Base-by-base conservation (phyloP, 2,797 vertebrate genomes). In the Limosa lapponica region DNA sequence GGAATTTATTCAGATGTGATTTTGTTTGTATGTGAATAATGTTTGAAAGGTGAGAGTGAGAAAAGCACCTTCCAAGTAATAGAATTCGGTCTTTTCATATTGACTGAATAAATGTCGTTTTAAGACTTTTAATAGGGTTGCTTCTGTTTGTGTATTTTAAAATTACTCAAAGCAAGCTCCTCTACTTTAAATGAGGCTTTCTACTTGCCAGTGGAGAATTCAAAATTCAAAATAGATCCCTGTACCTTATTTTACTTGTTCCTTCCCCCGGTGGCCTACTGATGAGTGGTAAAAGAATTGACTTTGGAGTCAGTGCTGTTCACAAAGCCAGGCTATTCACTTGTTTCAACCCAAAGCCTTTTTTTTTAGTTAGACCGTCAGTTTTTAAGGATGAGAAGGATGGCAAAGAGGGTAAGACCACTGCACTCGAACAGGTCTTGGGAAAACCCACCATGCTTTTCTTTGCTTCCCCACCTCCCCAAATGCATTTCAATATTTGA, bases 1-100 rank as follows among this genome's bases (percentile, higher is more conserved):
- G 78, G 58, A 90, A 88, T 90, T 91, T 90, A 79, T 93, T 87
- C 70, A 52, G 75, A 57, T 70, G n/a, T 87, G 78, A 57, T 86
- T 84, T 89, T 44, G 10, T 13, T 57, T 92, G 16, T 88, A 77
- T 71, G 46, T 78, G 90, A 91, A 71, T 69, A 93, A 80, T 54
- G 49, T 46, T 58, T 72, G 66, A 69, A 75, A 82, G 58, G 66
- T 71, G 73, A 84, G 65, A 87, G 48, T 61, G 39, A 89, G 71
- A 78, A 91, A 91, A 84, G 43, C 46, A 27, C 37, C 88, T 93
- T 80, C 41, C 22, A 55, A 71, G 74, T 86, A 89, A 58, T 24
- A 89, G 65, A 86, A 90, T 54, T 82, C 46, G 81, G 94, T 90
- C 79, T 87, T 88, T 59, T 79, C 51, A 19, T 72, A 32, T 65